Conservation (phyloP, 1,140 invertebrate species). For the Drosophila ogumai region DNA sequence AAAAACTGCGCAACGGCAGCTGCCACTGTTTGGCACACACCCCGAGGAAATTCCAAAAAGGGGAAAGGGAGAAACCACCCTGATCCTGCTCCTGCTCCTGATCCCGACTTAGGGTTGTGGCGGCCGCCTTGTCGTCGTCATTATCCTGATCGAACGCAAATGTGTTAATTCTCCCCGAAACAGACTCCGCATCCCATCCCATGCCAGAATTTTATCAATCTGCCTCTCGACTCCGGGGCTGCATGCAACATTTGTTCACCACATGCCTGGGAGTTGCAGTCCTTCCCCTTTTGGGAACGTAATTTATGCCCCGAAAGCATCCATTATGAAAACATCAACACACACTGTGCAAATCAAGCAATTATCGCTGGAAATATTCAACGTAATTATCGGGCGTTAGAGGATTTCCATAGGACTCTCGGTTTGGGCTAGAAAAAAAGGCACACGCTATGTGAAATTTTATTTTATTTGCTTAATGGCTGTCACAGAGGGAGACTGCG, state of each 20-base stretch:
- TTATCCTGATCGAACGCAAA: constrained; percentile 71
- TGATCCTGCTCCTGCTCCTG: constrained; percentile 13
- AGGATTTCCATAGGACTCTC: constrained; percentile 38
- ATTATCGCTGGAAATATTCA: constrained; percentile 72
- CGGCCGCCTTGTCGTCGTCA: constrained; percentile 47
- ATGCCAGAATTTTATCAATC: constrained; percentile 59
- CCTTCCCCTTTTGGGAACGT: constrained; percentile 36
- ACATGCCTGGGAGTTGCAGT: constrained; percentile 37
- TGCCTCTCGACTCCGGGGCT: constrained; percentile 69
- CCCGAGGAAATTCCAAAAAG: constrained; percentile 26
- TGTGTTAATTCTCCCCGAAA: constrained; percentile 67
- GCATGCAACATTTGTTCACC: constrained; percentile 57
- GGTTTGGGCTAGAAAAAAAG: constrained; percentile 24
- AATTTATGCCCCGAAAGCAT: constrained; percentile 70
- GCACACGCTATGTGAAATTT: constrained; percentile 48
- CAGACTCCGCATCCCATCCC: neutral
- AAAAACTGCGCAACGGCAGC: constrained; percentile 70
- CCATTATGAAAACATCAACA: constrained; percentile 81
- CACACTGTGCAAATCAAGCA: constrained; percentile 80
- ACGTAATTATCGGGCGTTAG: constrained; percentile 73
- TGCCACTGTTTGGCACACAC: constrained; percentile 67
- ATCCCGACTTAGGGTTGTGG: constrained; percentile 6
- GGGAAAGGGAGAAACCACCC: constrained; percentile 38
- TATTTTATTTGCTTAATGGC: constrained; percentile 13
- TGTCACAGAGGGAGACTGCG: constrained; percentile 22